Percentiles rank a stretch among this genome's conserved stretches.
Evolutionary conservation across 2,888 invertebrate species (phyloP).

Genomic region (Chamaedrilus cognettii): DNA sequence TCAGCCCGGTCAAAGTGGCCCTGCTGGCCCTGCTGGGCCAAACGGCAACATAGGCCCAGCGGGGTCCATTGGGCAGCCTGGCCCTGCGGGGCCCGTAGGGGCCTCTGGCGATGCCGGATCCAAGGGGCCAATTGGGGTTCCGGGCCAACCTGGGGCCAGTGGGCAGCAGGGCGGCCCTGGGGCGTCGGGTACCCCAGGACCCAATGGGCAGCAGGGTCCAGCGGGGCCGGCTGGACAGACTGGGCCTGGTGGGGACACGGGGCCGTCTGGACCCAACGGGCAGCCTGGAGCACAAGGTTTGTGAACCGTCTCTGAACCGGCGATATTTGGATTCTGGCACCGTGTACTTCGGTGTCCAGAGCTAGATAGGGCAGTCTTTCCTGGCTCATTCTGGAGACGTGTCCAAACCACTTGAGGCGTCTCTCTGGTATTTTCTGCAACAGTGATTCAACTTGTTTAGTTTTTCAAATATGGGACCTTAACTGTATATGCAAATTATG

Average conservation of each 20-base stretch:
- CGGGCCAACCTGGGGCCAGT: constrained; percentile 5
- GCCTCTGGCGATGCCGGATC: too few species aligned
- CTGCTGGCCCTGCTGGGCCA: too few species aligned
- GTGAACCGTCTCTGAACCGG: background rate
- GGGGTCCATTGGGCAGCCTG: constrained; percentile 5
- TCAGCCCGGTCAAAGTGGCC: too few species aligned
- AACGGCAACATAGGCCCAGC: background rate
- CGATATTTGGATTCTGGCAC: too few species aligned
- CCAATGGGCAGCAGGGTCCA: constrained; percentile 2
- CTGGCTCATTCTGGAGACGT: too few species aligned
- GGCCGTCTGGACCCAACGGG: constrained; percentile 2
- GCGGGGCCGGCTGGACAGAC: constrained; percentile 16
- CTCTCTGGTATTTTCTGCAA: too few species aligned
- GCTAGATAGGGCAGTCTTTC: too few species aligned
- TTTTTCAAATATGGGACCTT: too few species aligned
- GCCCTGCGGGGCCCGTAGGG: too few species aligned
- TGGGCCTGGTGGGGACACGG: constrained; percentile 14
- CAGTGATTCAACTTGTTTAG: too few species aligned
- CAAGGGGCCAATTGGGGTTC: background rate
- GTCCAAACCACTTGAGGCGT: too few species aligned
- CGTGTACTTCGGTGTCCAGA: constrained; percentile 4
- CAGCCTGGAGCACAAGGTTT: constrained; percentile 11
- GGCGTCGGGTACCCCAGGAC: background rate
- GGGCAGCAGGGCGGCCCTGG: constrained; percentile 3
- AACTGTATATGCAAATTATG: too few species aligned